These are phyloP conservation scores for Cataglyphis hispanica DNA, from an alignment of 1,140 invertebrate genomes.

Conservation along the genomic window DNA sequence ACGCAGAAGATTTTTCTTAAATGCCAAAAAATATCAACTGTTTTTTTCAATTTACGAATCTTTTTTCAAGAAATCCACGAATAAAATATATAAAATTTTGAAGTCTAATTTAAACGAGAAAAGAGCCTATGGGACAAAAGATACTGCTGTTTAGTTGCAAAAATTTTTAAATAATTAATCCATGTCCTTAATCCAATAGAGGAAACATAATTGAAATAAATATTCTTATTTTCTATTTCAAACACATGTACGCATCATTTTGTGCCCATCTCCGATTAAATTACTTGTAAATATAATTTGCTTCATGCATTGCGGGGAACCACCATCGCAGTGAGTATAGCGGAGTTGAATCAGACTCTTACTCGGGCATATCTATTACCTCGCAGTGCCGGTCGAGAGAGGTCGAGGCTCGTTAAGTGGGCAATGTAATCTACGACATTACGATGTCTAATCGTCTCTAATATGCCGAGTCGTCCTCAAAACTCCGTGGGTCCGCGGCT, in stretches of 20 bases:
- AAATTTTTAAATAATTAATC: neutral
- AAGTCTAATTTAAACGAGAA: conserved; percentile 1
- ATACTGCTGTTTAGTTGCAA: neutral
- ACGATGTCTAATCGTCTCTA: conserved; percentile 62
- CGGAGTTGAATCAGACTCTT: neutral
- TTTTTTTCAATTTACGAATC: neutral
- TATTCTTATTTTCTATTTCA: too few species aligned
- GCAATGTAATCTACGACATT: conserved; percentile 62
- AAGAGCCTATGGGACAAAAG: neutral
- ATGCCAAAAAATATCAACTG: neutral
- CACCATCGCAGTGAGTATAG: neutral
- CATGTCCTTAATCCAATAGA: neutral
- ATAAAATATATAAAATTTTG: neutral
- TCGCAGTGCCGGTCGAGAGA: conserved; percentile 31
- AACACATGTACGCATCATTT: too few species aligned
- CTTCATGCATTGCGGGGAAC: neutral
- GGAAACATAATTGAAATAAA: too few species aligned
- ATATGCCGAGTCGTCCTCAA: conserved; percentile 44
- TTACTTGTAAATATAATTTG: neutral
- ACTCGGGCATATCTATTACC: conserved; percentile 34
- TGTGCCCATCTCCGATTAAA: neutral
- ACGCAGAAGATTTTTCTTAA: conserved; percentile 16
- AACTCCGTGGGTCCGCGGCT: conserved; percentile 31
- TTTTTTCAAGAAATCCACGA: neutral
- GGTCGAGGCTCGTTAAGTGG: conserved; percentile 56